These are phyloP conservation scores for Callithrix jacchus DNA, from an alignment of 2,113 vertebrate species.

Conservation along the genomic window DNA sequence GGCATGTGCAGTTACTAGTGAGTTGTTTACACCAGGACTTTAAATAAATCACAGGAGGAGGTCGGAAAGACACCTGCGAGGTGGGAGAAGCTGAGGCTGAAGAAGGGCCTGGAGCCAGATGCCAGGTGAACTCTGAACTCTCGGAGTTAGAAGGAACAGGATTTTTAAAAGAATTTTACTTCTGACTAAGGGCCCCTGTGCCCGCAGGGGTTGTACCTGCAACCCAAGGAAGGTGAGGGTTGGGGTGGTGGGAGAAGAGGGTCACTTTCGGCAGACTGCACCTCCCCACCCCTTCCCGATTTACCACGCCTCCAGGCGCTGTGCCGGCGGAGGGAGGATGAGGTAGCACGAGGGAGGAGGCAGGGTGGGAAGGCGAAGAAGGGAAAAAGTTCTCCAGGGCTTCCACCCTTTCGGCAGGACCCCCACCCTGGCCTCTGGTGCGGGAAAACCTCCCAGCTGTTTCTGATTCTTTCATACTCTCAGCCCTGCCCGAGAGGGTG, in stretches of 20 bases:
- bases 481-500: constrained; percentile 60
- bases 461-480: constrained; percentile 70
- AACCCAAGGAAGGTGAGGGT: neutral
- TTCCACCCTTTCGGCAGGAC: constrained; percentile 54
- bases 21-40: constrained; percentile 36
- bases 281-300: neutral
- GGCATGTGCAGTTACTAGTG: neutral
- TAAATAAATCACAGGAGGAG: constrained; percentile 1
- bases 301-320: neutral
- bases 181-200: neutral
- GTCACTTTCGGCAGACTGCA: neutral
- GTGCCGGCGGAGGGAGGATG: neutral
- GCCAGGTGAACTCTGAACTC: neutral
- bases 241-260: neutral
- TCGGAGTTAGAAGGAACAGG: neutral
- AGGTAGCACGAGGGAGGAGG: neutral
- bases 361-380: neutral
- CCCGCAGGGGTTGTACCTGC: neutral
- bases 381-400: constrained; percentile 29
- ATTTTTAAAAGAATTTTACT: neutral
- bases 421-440: constrained; percentile 64
- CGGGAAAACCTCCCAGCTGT: constrained; percentile 70
- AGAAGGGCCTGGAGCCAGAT: neutral
- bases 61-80: neutral
- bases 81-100: constrained; percentile 62